Evolutionary conservation across 1,140 invertebrate genomes (phyloP).

Genomic region (Myzus persicae): DNA sequence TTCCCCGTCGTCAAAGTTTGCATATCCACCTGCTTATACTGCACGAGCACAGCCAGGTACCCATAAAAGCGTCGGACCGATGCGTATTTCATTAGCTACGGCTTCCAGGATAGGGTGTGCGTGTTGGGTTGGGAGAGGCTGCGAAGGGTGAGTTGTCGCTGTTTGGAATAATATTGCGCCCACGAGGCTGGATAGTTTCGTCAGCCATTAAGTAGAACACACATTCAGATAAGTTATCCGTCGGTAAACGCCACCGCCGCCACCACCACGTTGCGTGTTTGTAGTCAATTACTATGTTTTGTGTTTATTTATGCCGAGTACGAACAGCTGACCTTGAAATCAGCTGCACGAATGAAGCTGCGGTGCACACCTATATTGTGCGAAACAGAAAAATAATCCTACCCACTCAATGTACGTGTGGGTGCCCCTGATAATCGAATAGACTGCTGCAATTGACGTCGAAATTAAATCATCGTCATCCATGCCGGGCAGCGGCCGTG

Average conservation of each 20-base stretch:
- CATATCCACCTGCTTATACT: neutral
- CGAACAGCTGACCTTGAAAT: neutral
- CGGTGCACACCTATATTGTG: no score
- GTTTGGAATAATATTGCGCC: constrained; percentile 32
- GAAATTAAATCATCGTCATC: neutral
- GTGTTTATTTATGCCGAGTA: neutral
- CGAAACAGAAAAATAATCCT: neutral
- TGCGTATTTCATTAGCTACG: neutral
- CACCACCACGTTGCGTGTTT: neutral
- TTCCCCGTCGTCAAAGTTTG: neutral
- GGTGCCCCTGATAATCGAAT: neutral
- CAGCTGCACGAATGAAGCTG: neutral
- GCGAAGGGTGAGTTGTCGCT: neutral
- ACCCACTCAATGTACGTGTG: neutral
- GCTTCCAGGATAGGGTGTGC: no score
- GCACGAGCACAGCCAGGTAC: neutral
- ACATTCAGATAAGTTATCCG: constrained; percentile 16
- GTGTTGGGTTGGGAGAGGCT: neutral
- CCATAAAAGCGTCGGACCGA: constrained; percentile 21
- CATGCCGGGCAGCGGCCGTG: neutral
- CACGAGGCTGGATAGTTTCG: neutral
- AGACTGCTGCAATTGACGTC: neutral
- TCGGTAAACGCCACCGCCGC: neutral
- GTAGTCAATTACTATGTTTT: neutral
- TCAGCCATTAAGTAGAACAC: constrained; percentile 31